A percentile compares a stretch with the other conserved stretches of the same genome.
Evolutionary conservation across 1,140 invertebrate genomes (phyloP).

Genomic region (Leptinotarsa lineolata): DNA sequence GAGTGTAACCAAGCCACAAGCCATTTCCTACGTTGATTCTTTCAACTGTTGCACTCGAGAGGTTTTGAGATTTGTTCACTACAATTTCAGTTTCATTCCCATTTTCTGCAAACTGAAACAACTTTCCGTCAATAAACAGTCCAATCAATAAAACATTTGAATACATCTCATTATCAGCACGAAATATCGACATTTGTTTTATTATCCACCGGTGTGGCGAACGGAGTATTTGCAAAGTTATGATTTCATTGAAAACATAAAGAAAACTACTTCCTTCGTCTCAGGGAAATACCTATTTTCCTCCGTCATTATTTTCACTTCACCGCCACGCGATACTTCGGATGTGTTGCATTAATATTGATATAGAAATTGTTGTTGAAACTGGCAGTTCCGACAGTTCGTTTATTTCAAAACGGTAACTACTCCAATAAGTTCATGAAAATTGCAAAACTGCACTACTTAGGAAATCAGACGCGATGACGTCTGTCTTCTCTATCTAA

Average conservation of each 20-base stretch:
- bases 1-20: too few species aligned
- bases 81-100: too few species aligned
- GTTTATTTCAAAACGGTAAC: too few species aligned
- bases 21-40: too few species aligned
- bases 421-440: too few species aligned
- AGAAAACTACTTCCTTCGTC: slow-evolving; percentile 5
- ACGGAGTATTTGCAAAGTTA: background rate
- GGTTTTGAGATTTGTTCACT: too few species aligned
- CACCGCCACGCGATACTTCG: background rate
- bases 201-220: slow-evolving; percentile 1
- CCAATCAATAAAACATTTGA: background rate
- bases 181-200: slow-evolving; percentile 8
- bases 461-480: too few species aligned
- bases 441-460: too few species aligned
- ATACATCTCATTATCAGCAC: slow-evolving; percentile 8
- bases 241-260: slow-evolving; percentile 13
- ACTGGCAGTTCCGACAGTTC: too few species aligned
- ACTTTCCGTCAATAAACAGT: background rate
- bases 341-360: background rate
- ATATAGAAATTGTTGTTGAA: background rate
- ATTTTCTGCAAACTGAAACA: too few species aligned
- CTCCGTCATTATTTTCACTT: background rate
- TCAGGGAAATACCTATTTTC: background rate
- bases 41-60: too few species aligned
- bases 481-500: too few species aligned